Conservation (phyloP, 1,140 invertebrate species). For the Daktulosphaira vitifoliae region DNA sequence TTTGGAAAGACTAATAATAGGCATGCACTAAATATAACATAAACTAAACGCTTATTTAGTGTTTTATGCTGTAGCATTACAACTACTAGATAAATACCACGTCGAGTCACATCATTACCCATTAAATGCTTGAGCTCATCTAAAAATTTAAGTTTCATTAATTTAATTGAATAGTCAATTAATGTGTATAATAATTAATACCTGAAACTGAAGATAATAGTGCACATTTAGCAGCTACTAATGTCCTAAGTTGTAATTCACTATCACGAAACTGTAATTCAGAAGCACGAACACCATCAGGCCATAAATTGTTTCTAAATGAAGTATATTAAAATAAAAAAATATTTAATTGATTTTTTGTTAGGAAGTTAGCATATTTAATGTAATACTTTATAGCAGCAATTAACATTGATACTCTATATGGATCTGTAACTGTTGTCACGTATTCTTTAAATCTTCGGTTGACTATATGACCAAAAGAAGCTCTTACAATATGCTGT, state of each 20-base stretch:
- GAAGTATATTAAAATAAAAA: no score
- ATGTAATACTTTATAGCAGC: slow-evolving; percentile 26
- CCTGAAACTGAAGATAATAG: slow-evolving; percentile 68
- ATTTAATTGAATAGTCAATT: not conserved
- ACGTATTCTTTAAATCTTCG: slow-evolving; percentile 85
- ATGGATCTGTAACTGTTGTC: slow-evolving; percentile 74
- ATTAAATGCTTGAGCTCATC: slow-evolving; percentile 88
- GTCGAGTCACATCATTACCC: slow-evolving; percentile 77
- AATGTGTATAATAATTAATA: slow-evolving; percentile 40
- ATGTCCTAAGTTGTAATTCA: slow-evolving; percentile 65
- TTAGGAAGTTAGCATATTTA: not conserved
- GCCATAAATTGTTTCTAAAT: slow-evolving; percentile 73
- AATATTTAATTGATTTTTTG: slow-evolving; percentile 4
- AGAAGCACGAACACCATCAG: slow-evolving; percentile 58
- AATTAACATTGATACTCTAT: slow-evolving; percentile 20
- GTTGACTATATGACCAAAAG: slow-evolving; percentile 79
- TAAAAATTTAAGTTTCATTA: slow-evolving; percentile 43
- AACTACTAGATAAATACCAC: slow-evolving; percentile 80
- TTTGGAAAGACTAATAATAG: slow-evolving; percentile 66
- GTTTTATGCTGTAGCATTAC: slow-evolving; percentile 77
- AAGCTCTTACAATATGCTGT: slow-evolving; percentile 64
- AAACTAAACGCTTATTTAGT: slow-evolving; percentile 75
- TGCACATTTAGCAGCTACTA: slow-evolving; percentile 76
- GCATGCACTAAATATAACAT: slow-evolving; percentile 78
- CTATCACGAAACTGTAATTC: slow-evolving; percentile 55